Conservation (phyloP, 64 coral and sea anemone genomes). For the Trachythela sp. region DNA sequence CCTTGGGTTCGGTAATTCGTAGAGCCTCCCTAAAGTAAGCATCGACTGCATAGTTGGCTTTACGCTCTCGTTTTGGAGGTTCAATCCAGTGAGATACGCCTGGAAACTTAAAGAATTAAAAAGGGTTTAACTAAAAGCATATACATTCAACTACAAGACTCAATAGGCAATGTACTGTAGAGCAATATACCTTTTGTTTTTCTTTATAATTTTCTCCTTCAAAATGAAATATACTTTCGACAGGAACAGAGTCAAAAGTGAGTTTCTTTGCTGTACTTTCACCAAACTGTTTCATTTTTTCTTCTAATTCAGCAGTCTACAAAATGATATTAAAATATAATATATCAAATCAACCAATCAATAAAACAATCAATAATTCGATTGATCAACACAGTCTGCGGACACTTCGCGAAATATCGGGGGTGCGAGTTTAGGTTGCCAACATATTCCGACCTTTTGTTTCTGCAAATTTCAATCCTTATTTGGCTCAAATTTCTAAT, state of each 20-base stretch:
- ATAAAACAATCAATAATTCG: not conserved
- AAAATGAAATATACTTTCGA: constrained; percentile 98
- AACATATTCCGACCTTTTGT: too few species aligned
- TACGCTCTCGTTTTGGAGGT: constrained; percentile 90
- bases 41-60: constrained; percentile 97
- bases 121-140: not conserved
- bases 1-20: constrained; percentile 93
- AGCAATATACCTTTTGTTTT: constrained; percentile 78
- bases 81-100: constrained; percentile 94
- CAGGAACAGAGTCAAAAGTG: constrained; percentile 73
- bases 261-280: constrained; percentile 88
- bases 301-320: constrained; percentile 82
- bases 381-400: not conserved
- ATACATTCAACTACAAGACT: not conserved
- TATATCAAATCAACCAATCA: not conserved
- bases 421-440: too few species aligned
- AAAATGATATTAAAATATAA: not conserved
- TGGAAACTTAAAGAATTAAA: constrained; percentile 47
- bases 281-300: constrained; percentile 99
- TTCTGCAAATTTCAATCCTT: too few species aligned
- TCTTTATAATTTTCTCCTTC: constrained; percentile 99
- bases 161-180: not conserved
- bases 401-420: too few species aligned
- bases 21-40: constrained; percentile 91
- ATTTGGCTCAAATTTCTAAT: too few species aligned